Base-by-base conservation (phyloP, 2,888 invertebrate species). In the Serrognathus titanus region DNA sequence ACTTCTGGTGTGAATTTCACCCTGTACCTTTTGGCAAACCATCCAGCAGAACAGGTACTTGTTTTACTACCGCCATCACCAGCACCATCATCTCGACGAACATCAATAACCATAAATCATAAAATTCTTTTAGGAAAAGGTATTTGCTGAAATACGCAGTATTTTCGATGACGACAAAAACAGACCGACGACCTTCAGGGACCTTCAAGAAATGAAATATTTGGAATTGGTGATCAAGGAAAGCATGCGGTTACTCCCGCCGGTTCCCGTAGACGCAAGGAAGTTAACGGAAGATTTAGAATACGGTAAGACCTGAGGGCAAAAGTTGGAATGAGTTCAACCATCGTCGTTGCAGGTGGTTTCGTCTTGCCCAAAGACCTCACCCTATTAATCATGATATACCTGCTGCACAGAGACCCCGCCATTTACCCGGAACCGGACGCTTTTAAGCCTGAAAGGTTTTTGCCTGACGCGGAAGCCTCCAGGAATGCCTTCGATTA, bases 1-100 rank as follows among this genome's bases (percentile, higher is more conserved):
- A 69, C 80, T 1, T 72, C 79, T 9, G 77, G 77, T 6, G 71
- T 81, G 11, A 73, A 74, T 61, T 82, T 80, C 71, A 62, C 75
- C 3, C 59, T 81, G 2, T 80, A 78, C 59, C 65, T 68, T 46
- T 64, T 82, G 41, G 78, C 80, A 1, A 75, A 71, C 40, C 64
- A 79, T 67, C 75, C 75, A 0, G 72, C 78, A 37, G 63, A 79
- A n/a, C 81, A 81, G 69, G 73, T 71, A 50, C n/a, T 31, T 31
- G 11, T 38, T 20, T 13, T 7, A 48, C n/a, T n/a, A n/a, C n/a
- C n/a, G n/a, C 12, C 11, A 39, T 2, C n/a, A 5, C 40, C 40
- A 40, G 0, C 12, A 1, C 11, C 11, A 40, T 1, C 5, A 11
- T 13, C 11, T 40, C 16, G 16, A 16, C 2, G 16, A 16, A 16